phyloP scores from a whole-genome alignment of 2,797 vertebrate species.

The Setipinna tenuifilis region DNA sequence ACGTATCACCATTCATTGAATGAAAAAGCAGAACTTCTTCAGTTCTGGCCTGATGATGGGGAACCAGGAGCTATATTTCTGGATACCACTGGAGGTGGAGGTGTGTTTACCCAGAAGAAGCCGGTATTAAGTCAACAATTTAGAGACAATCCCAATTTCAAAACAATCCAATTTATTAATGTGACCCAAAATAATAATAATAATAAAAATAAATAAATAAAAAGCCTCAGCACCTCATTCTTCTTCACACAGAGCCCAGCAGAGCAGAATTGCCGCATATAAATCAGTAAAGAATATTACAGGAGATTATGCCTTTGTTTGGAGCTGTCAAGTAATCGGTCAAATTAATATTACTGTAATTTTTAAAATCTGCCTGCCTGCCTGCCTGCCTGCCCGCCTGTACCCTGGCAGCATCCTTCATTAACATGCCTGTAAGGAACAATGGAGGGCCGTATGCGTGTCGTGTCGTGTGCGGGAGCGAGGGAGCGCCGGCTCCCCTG shows the following conservation, averaged over 20 bases:
- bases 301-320: not conserved
- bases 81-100: too few relatives aligned
- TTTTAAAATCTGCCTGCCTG: constrained; percentile 1
- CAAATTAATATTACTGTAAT: constrained; percentile 10
- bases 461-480: too few relatives aligned
- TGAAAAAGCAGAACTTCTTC: too few relatives aligned
- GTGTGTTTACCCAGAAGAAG: not conserved
- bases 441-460: not conserved
- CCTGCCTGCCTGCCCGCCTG: not conserved
- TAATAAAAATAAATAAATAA: not conserved
- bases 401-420: not conserved
- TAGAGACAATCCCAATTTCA: not conserved
- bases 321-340: not conserved
- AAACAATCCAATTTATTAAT: constrained; percentile 1
- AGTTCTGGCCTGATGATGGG: too few relatives aligned
- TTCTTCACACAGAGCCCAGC: not conserved
- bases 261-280: not conserved
- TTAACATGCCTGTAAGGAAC: not conserved
- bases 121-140: not conserved
- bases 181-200: not conserved
- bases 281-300: constrained; percentile 12
- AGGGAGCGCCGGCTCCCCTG: not conserved
- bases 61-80: too few relatives aligned
- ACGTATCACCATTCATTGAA: too few relatives aligned
- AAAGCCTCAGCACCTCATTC: not conserved